Conservation (phyloP, 2,888 invertebrate genomes). For the Drosophila infuscata region DNA sequence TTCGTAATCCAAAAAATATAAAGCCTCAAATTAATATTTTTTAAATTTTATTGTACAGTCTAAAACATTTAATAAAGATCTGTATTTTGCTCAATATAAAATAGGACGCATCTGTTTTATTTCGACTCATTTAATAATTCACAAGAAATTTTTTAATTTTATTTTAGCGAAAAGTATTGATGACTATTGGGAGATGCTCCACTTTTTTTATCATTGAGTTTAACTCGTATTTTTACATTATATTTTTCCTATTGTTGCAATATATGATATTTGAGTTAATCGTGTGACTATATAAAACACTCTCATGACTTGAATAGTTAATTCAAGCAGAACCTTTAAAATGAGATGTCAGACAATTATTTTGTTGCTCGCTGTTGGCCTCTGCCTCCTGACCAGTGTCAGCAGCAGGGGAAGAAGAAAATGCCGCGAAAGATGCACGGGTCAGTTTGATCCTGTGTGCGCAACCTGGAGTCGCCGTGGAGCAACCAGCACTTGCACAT, state of each 20-base stretch:
- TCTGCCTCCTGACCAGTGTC: not conserved
- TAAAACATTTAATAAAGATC: not conserved
- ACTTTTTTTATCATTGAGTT: not conserved
- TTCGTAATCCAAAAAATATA: no score
- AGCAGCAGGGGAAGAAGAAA: not conserved
- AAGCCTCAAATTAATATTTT: not conserved
- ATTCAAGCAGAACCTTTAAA: not conserved
- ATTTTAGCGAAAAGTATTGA: not conserved
- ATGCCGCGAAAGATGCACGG: not conserved
- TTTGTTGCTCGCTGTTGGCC: not conserved
- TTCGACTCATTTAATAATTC: no score
- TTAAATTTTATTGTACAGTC: not conserved
- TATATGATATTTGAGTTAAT: not conserved
- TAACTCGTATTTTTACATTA: not conserved
- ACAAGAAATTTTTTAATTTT: not conserved
- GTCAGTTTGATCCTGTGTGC: not conserved
- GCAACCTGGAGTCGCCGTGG: not conserved
- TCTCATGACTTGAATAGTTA: not conserved
- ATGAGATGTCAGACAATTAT: not conserved
- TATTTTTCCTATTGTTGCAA: not conserved
- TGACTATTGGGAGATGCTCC: not conserved
- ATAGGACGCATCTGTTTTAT: no score
- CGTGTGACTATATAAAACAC: not conserved
- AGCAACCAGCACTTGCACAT: not conserved
- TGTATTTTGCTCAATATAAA: not conserved